Evolutionary conservation across 92 coral and sea anemone genomes (phyloP), one percentile per base, ranked within the genome.

Genomic region (Palythoa caribaeorum): DNA sequence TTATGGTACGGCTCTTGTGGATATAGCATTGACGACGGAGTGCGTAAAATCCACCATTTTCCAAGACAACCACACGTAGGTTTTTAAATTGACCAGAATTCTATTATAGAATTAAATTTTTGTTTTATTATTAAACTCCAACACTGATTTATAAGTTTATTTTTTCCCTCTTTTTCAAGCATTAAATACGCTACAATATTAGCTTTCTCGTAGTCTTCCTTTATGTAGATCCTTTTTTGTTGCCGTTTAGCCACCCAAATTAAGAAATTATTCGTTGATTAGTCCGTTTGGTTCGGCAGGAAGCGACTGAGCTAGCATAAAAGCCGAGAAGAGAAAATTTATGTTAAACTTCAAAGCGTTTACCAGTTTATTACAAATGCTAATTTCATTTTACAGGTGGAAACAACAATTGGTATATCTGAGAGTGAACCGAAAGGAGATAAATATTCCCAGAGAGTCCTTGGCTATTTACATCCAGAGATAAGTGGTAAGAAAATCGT

Each of bases 1-100:
- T 44, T 90, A 35, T 91, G 93, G 92, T 85, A 77, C 14, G 92
- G 88, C 3, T 84, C 83, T 0, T 90, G 92, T 50, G 93, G 93
- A 13, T 73, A 48, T 48, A 59, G 80, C 38, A 83, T 91, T 47
- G 93, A 91, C 76, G 83, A 87, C 36, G 93, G 91, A 38, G 71
- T 91, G 48, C 87, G 93, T 9, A 91, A 87, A 38, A 28, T 68
- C 40, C 70, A 62, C 40, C 66, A 16, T 6, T 89, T 89, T 63
- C 92, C 92, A 5, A 50, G 91, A 12, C 39, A 76, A 14, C 93
- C 93, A 16, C 90, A 91, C 66, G 93, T 87, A 80, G 50, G 88
- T 68, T 79, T 63, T 65, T 11, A 4, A 38, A 6, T 35, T 3
- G 3, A 6, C 11, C 11, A 1, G 69, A 15, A 6, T n/a, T 62